Base-by-base conservation (phyloP, 2,888 invertebrate genomes). In the Ecdyonurus torrentis region DNA sequence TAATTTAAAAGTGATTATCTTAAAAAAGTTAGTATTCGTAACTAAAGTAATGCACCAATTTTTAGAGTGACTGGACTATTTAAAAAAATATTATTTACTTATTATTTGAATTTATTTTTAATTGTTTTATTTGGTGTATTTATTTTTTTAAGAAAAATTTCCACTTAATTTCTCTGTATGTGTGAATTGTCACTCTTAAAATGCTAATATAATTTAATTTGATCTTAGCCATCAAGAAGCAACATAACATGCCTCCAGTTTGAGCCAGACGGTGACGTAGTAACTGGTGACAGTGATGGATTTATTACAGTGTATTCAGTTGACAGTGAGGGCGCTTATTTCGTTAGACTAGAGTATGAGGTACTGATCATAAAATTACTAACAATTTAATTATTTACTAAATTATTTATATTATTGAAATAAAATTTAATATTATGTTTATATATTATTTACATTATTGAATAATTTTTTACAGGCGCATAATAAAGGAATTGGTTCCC, bases 221-320 rank as follows among this genome's bases (percentile, higher is more conserved):
- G n/a, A n/a, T n/a, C n/a, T n/a, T n/a, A 55, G 55, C 90, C 91
- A 0, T 87, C 90, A 18, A 82, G 91, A 63, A 89, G 90, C 0
- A 83, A 89, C 72, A 85, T 91, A 1, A 92, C 91, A 2, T 89
- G 91, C 65, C 79, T 94, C 20, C 91, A 92, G 71, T 94, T 93
- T 71, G 90, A 92, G 70, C 87, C 89, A 74, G 91, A 91, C 71
- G 94, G 93, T 3, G 93, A 93, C 72, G 90, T 94, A 1, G 88
- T 95, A 59, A 92, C 92, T 0, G 94, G 92, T 0, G 94, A 95
- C 71, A 89, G 89, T 65, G 91, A 91, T 72, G 94, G 94, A 5
- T 90, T 91, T 70, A 89, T 95, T 66, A 91, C 92, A 2, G 84
- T 94, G 64, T 95, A 94, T 75, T 88, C 89, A 66, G 89, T 91